Percentiles rank a stretch among this genome's conserved stretches.
These are phyloP conservation scores for Indicator indicator DNA, from an alignment of 2,113 vertebrate genomes.

Conservation along the genomic window DNA sequence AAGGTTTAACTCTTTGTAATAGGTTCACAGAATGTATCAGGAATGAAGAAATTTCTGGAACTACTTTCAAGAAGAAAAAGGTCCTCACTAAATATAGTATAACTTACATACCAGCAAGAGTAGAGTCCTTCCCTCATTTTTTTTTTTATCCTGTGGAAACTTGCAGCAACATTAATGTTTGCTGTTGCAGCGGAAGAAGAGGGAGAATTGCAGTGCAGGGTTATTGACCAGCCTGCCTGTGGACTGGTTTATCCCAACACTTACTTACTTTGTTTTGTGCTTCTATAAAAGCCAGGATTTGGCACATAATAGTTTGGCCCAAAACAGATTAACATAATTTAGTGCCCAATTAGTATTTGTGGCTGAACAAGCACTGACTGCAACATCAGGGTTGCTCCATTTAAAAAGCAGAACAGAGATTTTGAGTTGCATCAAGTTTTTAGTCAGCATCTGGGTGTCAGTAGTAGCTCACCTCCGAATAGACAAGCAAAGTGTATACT, in stretches of 20 bases:
- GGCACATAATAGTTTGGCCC: neutral
- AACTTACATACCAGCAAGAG: neutral
- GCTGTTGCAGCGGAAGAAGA: neutral
- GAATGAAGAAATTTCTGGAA: neutral
- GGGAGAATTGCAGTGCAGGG: neutral
- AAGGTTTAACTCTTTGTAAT: neutral
- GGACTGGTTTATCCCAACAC: neutral
- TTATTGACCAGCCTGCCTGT: neutral
- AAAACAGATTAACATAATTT: neutral
- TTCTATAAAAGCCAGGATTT: neutral
- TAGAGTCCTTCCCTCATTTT: fast-evolving
- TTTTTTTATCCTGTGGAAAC: neutral
- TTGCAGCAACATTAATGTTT: neutral
- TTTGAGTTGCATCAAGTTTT: neutral
- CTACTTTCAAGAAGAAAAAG: neutral
- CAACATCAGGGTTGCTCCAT: neutral
- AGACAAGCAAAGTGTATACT: neutral
- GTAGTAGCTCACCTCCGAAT: neutral
- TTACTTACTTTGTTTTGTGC: neutral
- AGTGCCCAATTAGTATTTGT: neutral
- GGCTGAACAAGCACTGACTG: neutral
- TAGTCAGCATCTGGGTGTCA: fast-evolving
- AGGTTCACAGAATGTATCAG: neutral
- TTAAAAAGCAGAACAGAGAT: neutral
- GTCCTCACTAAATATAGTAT: neutral